Evolutionary conservation across 2,797 vertebrate genomes (phyloP), one percentile per base, ranked within the genome.

Genomic region (Natrix natrix): DNA sequence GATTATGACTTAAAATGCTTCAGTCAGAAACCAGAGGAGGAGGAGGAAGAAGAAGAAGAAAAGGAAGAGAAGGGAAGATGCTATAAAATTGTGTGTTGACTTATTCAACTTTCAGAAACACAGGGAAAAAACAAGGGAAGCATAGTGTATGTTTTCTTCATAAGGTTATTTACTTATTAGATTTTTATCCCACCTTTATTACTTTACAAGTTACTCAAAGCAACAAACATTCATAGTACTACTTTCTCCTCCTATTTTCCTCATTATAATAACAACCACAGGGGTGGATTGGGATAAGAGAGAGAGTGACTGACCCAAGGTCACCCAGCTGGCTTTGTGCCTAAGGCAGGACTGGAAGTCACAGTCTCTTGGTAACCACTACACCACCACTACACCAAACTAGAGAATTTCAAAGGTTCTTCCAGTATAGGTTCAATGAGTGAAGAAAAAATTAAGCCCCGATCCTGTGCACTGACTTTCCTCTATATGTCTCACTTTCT

Each of bases 1-100:
- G 91, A 94, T 95, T 95, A 94, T 90, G 92, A 95, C 91, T 95
- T 94, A 74, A 93, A 95, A 94, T 95, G 93, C 89, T 95, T 56
- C 83, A 86, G 93, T 94, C 95, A 93, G 12, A 93, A 61, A 11
- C 4, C 93, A 93, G 56, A 20, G 55, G 95, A 95, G 32, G 91
- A 69, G 5, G 37, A 93, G 52, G 86, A 43, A 26, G 26, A 90
- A 8, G 20, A 83, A 32, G 48, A 61, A 5, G 20, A 59, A 5
- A 2, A 66, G 12, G 28, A 66, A 12, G 61, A 63, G 11, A 32
- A 54, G 74, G 59, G 91, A 90, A 43, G n/a, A 91, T 60, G 66
- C 88, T 96, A 88, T 96, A 94, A 93, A 95, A 43, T 87, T 69
- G 4, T 48, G 32, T 87, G 43, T 90, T 66, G 26, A 90, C 32